Base-by-base conservation (phyloP, 2,797 vertebrate genomes). In the Chelidonichthys spinosus region DNA sequence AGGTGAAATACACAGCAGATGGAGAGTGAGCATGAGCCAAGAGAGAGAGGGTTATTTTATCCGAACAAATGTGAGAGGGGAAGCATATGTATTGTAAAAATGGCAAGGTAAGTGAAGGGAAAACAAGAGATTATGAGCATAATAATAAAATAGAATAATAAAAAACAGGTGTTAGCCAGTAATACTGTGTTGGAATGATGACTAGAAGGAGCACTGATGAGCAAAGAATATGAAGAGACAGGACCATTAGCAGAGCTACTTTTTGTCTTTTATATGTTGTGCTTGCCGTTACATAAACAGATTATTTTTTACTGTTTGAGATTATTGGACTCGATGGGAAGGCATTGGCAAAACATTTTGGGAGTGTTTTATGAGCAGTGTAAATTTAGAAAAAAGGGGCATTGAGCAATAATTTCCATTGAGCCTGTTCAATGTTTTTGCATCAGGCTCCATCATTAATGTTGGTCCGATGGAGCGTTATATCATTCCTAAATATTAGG, bases 381-480 rank as follows among this genome's bases (percentile, higher is more conserved):
- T 85, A 85, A 76, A 84, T 76, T 79, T 61, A 5, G 13, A 32
- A 65, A 76, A 63, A 40, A 62, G 39, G 60, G 63, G 40, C 73
- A 75, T 44, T 80, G 75, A 84, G 81, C 70, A 75, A 76, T 40
- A 68, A 32, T 85, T 88, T 85, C 85, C 85, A 84, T 71, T 43
- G 43, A 73, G 70, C 33, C 55, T 71, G 39, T 33, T 74, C 62
- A 72, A 6, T 69, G 40, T 69, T 82, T 79, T 42, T 66, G 40
- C 62, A 55, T 67, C 50, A 83, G 69, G 71, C 74, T 65, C 40
- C 50, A 58, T 17, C 36, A 36, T 68, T 66, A 52, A 72, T 42
- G 63, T 40, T 7, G 11, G 36, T 50, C 49, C 6, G 2, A 72
- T 25, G 49, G 39, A 49, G 47, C 4, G 1, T 15, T 66, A 25